Conservation (phyloP, 2,113 vertebrate species). For the Nothobranchius kuhntae region DNA sequence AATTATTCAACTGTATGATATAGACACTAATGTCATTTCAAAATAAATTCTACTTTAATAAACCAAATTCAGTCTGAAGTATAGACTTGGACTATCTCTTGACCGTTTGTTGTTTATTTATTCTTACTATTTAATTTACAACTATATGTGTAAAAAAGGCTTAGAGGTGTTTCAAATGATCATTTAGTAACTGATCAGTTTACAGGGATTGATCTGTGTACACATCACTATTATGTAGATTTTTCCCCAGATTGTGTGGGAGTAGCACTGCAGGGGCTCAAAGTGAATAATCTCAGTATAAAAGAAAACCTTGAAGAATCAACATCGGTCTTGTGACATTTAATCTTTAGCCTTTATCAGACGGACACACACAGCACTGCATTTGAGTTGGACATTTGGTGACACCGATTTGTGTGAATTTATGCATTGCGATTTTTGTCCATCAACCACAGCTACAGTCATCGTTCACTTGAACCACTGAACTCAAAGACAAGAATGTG, state of each 20-base stretch:
- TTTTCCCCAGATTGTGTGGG: too few relatives aligned
- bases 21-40: not conserved
- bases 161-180: too few relatives aligned
- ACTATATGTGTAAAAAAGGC: too few relatives aligned
- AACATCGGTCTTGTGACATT: conserved; percentile 53
- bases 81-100: too few relatives aligned
- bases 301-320: conserved; percentile 39
- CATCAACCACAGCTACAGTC: not conserved
- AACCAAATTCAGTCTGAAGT: too few relatives aligned
- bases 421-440: not conserved
- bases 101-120: too few relatives aligned
- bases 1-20: not conserved
- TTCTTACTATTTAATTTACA: too few relatives aligned
- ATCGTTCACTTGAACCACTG: not conserved
- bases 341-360: conserved; percentile 47
- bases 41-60: not conserved
- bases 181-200: too few relatives aligned
- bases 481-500: not conserved
- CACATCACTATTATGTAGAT: too few relatives aligned
- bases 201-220: too few relatives aligned
- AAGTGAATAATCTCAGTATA: not conserved
- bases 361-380: conserved; percentile 1
- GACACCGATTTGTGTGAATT: not conserved
- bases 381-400: not conserved
- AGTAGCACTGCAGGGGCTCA: too few relatives aligned